Base-by-base conservation (phyloP, 2,888 invertebrate species). In the Drosophila formosana region DNA sequence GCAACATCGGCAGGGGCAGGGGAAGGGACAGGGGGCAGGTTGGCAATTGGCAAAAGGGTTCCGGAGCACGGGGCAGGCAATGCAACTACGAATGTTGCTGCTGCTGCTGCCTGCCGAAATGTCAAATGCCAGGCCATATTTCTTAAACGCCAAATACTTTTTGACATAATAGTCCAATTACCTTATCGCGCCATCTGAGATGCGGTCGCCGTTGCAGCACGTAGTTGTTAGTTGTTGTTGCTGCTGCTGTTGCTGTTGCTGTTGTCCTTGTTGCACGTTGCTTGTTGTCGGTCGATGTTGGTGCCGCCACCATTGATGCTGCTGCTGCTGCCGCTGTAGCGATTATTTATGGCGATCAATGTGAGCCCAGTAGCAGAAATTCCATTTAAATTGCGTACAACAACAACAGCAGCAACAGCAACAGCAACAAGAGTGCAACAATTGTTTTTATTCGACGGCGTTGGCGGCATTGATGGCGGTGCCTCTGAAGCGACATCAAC, bases 141-240 rank as follows among this genome's bases (percentile, higher is more conserved):
- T 91, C 90, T 89, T 90, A 87, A 87, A 89, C 85, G 90, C 91
- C 91, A 90, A 91, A 91, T 91, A 90, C 91, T 91, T 91, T 91
- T 91, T 91, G 90, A 91, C 90, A 91, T 91, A 91, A 91, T 91
- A 90, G 90, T 91, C 90, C 90, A 91, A 91, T 91, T 91, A 91
- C 90, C 91, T 91, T 91, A 91, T 91, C 90, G 90, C 91, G 89
- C 91, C 90, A 90, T 90, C 90, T 87, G 75, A 88, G 91, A 85
- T 86, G 88, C 88, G 88, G 82, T 82, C 82, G 80, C 74, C 75
- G 78, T 72, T 78, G 77, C 75, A 75, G 75, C 75, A 75, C 73
- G 73, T 73, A 74, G 64, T 68, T 68, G 73, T 65, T 75, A 55
- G 71, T 45, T 60, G 68, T 56, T 68, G 75, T 65, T 69, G 55